Evolutionary conservation across 2,113 vertebrate genomes (phyloP).

Genomic region (Prinia subflava): DNA sequence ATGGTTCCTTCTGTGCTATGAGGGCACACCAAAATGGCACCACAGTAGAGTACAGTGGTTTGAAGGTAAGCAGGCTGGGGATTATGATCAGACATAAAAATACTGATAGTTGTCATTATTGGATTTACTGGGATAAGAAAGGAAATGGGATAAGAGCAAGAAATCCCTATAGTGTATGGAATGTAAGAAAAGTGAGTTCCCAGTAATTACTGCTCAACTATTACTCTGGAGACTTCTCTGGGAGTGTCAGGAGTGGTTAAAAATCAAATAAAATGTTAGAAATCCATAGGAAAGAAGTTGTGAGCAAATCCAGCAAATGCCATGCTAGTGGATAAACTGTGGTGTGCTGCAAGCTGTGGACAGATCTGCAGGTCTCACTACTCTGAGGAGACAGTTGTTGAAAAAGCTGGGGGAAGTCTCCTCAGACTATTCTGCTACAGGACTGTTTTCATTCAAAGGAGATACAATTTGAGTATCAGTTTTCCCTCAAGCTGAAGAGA

Average conservation of each 20-base stretch:
- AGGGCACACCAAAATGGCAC: background rate
- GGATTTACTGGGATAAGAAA: background rate
- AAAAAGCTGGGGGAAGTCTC: background rate
- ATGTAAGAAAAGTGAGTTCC: background rate
- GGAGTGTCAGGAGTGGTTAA: background rate
- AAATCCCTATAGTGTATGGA: background rate
- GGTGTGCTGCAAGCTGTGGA: background rate
- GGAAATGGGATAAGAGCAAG: background rate
- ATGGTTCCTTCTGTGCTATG: background rate
- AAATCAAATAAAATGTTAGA: background rate
- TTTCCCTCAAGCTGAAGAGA: background rate
- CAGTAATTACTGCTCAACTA: background rate
- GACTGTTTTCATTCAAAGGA: background rate
- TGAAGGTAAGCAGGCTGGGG: background rate
- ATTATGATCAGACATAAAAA: background rate
- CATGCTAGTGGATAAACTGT: background rate
- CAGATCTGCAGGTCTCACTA: background rate
- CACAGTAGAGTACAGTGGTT: background rate
- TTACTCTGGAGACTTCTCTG: background rate
- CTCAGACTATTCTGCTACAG: background rate
- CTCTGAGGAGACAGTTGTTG: background rate
- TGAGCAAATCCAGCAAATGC: background rate
- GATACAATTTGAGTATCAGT: background rate
- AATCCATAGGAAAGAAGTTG: background rate
- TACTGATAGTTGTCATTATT: background rate